phyloP scores from a whole-genome alignment of 2,888 invertebrate genomes.

The Cepaea hortensis region DNA sequence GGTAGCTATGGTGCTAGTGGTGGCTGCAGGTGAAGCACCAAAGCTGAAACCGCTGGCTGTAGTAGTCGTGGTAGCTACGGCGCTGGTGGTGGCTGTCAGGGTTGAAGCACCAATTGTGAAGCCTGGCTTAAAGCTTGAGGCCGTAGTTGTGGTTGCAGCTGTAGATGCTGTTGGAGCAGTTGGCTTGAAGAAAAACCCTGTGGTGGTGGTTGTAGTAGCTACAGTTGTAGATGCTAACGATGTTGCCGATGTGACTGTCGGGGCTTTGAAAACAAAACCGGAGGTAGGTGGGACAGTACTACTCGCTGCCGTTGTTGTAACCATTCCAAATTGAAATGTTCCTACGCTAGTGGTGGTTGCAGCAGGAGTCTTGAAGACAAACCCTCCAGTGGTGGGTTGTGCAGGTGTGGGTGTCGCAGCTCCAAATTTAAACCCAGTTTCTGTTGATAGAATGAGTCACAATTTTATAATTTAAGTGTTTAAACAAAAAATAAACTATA shows the following conservation, averaged over 20 bases:
- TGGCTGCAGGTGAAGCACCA: slow-evolving; percentile 2
- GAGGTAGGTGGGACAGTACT: slow-evolving; percentile 4
- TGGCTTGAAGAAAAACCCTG: slow-evolving; percentile 13
- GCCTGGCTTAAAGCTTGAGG: slow-evolving; percentile 8
- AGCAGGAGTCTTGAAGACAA: slow-evolving; percentile 24
- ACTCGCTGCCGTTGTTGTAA: slow-evolving; percentile 27
- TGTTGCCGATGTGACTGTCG: slow-evolving; percentile 5
- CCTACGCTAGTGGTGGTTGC: slow-evolving; percentile 4
- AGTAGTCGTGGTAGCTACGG: slow-evolving; percentile 45
- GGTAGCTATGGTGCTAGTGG: background rate
- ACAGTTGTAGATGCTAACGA: background rate
- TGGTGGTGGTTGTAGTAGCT: background rate
- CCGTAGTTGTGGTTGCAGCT: background rate
- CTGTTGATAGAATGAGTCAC: background rate
- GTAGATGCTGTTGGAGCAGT: background rate
- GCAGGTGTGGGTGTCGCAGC: slow-evolving; percentile 40
- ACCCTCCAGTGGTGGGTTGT: slow-evolving; percentile 41
- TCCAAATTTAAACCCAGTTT: slow-evolving; percentile 56
- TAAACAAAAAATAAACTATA: background rate
- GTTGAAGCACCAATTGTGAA: background rate
- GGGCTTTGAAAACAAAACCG: slow-evolving; percentile 39
- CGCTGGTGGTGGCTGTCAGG: background rate
- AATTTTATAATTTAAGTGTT: background rate
- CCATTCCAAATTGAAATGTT: slow-evolving; percentile 51
- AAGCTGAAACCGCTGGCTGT: slow-evolving; percentile 12